Conservation (phyloP, 2,888 invertebrate species). For the Tenodera sinensis region DNA sequence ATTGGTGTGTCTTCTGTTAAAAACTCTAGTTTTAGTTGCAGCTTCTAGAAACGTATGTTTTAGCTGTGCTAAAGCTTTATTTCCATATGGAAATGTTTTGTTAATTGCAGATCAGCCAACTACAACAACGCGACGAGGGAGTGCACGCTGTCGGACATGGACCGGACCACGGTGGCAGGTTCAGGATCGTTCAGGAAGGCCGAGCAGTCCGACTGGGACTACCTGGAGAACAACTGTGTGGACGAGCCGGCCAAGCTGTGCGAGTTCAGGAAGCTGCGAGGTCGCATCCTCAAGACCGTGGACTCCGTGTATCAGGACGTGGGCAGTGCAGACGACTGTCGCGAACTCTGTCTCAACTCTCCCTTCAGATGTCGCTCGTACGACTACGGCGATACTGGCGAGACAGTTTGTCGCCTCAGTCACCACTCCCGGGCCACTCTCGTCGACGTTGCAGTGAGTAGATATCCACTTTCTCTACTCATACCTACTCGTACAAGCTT, state of each 20-base stretch:
- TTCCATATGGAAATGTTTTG: no score
- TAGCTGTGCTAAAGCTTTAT: no score
- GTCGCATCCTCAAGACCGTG: slow-evolving; percentile 87
- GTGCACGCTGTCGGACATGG: slow-evolving; percentile 88
- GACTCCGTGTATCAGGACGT: slow-evolving; percentile 91
- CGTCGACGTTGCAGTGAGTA: slow-evolving; percentile 74
- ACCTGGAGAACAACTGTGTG: slow-evolving; percentile 89
- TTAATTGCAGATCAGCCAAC: slow-evolving; percentile 83
- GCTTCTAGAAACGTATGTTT: no score
- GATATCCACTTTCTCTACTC: no score
- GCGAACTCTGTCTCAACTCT: slow-evolving; percentile 83
- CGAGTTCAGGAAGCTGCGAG: slow-evolving; percentile 86
- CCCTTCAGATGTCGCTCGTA: slow-evolving; percentile 91
- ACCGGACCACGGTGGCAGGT: slow-evolving; percentile 82
- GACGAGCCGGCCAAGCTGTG: slow-evolving; percentile 92
- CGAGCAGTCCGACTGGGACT: slow-evolving; percentile 53
- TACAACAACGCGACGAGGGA: slow-evolving; percentile 81
- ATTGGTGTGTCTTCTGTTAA: no score
- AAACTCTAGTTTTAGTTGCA: no score
- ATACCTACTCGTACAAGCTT: no score
- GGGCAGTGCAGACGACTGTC: slow-evolving; percentile 79
- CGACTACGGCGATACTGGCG: slow-evolving; percentile 90
- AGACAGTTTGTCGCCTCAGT: slow-evolving; percentile 87
- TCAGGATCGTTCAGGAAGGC: slow-evolving; percentile 70
- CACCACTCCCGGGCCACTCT: slow-evolving; percentile 88